phyloP scores from a whole-genome alignment of 2,113 vertebrate species.

The Galeopterus variegatus region DNA sequence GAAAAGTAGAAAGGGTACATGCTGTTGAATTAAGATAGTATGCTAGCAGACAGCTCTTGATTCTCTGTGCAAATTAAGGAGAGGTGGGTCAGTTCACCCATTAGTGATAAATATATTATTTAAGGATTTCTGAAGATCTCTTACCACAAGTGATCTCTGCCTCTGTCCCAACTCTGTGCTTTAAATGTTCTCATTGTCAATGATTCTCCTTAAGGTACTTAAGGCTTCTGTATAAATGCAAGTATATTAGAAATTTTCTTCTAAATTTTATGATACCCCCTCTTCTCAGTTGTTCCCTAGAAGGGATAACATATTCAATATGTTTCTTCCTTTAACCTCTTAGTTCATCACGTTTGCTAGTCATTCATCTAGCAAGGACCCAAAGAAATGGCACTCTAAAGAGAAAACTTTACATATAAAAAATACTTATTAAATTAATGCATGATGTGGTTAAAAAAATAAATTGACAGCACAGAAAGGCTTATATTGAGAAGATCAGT shows the following conservation, averaged over 20 bases:
- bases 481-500: neutral
- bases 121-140: constrained; percentile 18
- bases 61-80: constrained; percentile 38
- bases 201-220: neutral
- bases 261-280: neutral
- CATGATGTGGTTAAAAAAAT: neutral
- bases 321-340: neutral
- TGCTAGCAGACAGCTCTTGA: neutral
- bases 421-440: constrained; percentile 21
- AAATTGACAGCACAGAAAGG: neutral
- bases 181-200: neutral
- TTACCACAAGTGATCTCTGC: neutral
- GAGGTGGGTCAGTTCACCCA: neutral
- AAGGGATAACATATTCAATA: neutral
- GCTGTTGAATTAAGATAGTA: neutral
- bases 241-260: neutral
- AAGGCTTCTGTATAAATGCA: constrained; percentile 21
- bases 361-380: neutral
- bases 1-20: neutral
- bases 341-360: neutral
- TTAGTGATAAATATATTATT: constrained; percentile 10
- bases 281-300: neutral
- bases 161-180: neutral
- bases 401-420: neutral
- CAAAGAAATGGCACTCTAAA: neutral